Evolutionary conservation across 2,888 invertebrate genomes (phyloP), one percentile per base, ranked within the genome.

Genomic region (Brassicogethes aeneus): DNA sequence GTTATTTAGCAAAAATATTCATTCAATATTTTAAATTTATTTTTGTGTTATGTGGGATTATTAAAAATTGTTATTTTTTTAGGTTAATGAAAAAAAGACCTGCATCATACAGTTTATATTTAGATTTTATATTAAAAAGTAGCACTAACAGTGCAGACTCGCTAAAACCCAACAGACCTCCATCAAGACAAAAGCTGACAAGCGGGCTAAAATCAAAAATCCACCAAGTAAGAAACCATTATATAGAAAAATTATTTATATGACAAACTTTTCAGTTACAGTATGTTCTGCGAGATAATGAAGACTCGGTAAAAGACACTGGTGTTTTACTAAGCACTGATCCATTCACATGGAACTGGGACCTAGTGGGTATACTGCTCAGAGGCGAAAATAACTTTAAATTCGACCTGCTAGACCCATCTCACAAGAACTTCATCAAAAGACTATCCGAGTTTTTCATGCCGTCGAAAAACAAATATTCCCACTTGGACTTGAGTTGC

Each of bases 311-410:
- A 13, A 80, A 82, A 56, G 87, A 91, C 51, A 85, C 90, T 2
- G 79, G 85, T 48, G 92, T 95, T 2, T 72, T 91, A 54, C 73
- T 76, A 41, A 78, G 80, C 43, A 85, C 87, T 53, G 91, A 91
- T 57, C 85, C 85, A 2, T 79, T 79, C 43, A 76, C 80, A 1
- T 95, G 95, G 95, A 85, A 94, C 63, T 95, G 94, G 94, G 85
- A 87, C 55, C 75, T 90, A n/a, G 83, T 95, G 46, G 76, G 84
- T 46, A 81, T 87, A 32, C 77, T 91, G 56, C 70, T 92, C 16
- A 33, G 56, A 53, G 54, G 55, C 15, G 56, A 60, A 45, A 65
- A 57, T 30, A 55, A 59, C 37, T 51, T 57, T 7, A 61, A 57
- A 45, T 43, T 67, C 3, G 61, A 65, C 52, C 60, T 84, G 13